Evolutionary conservation across 30 jellyfish, hydroid and myxozoan genomes (phyloP).

Genomic region (Hydra vulgaris): DNA sequence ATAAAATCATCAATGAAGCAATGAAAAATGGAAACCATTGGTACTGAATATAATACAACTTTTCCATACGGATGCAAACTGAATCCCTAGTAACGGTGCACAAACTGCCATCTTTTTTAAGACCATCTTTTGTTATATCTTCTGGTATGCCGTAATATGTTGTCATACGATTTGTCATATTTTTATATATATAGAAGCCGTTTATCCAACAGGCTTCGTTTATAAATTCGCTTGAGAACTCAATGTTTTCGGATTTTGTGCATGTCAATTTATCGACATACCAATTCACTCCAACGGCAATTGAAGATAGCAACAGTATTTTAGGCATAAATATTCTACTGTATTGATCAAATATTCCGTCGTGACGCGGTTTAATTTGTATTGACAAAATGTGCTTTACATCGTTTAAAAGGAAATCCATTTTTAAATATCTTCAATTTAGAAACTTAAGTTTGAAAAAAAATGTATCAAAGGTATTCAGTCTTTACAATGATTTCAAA

Average conservation of each 20-base stretch:
- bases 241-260: not conserved
- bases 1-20: slow-evolving; percentile 6
- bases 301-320: slow-evolving; percentile 4
- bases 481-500: too few species aligned
- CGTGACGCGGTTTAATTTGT: slow-evolving; percentile 13
- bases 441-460: not conserved
- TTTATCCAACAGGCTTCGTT: slow-evolving; percentile 20
- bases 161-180: not conserved
- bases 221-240: slow-evolving; percentile 5
- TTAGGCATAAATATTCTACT: slow-evolving; percentile 20
- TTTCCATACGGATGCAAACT: not conserved
- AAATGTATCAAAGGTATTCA: too few species aligned
- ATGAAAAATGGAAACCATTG: slow-evolving; percentile 13
- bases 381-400: slow-evolving; percentile 9
- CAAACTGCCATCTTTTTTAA: not conserved
- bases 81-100: not conserved
- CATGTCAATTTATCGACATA: slow-evolving; percentile 15
- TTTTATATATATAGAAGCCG: slow-evolving; percentile 14
- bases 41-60: slow-evolving; percentile 11
- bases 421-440: not conserved
- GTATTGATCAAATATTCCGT: slow-evolving; percentile 7
- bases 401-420: not conserved
- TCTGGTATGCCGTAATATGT: slow-evolving; percentile 19
- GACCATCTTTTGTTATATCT: slow-evolving; percentile 8
- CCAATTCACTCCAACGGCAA: slow-evolving; percentile 15